A percentile compares a stretch with the other conserved stretches of the same genome.
Conservation (phyloP, 2,888 invertebrate genomes). For the Drosophila ustulata region DNA sequence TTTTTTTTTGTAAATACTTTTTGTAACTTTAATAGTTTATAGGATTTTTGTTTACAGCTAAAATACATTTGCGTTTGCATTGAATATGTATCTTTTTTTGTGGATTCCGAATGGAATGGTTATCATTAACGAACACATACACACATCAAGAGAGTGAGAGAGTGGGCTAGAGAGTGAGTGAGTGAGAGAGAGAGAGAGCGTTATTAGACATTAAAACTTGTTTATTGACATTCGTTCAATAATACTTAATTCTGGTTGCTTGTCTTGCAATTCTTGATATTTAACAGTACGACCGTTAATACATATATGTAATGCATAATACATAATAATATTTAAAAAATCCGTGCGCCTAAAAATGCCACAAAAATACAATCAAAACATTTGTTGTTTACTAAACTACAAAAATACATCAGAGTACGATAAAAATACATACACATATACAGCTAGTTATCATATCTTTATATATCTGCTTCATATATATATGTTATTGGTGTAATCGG, state of each 20-base stretch:
- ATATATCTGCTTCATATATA: slow-evolving; percentile 6
- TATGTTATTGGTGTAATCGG: slow-evolving; percentile 50
- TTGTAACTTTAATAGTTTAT: slow-evolving; percentile 38
- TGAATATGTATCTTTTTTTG: slow-evolving; percentile 13
- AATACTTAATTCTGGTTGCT: slow-evolving; percentile 30
- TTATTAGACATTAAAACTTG: slow-evolving; percentile 45
- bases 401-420: slow-evolving; percentile 54
- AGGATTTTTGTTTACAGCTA: slow-evolving; percentile 29
- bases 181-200: background rate
- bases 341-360: slow-evolving; percentile 69
- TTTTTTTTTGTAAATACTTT: slow-evolving; percentile 60
- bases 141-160: slow-evolving; percentile 49
- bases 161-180: background rate
- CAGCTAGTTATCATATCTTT: slow-evolving; percentile 19
- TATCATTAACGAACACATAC: slow-evolving; percentile 52
- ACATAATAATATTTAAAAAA: slow-evolving; percentile 48
- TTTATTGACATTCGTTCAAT: slow-evolving; percentile 55
- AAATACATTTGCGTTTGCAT: slow-evolving; percentile 31
- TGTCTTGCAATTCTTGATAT: slow-evolving; percentile 31
- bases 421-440: slow-evolving; percentile 50
- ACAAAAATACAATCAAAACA: slow-evolving; percentile 76
- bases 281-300: slow-evolving; percentile 50
- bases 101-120: slow-evolving; percentile 45
- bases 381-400: slow-evolving; percentile 68
- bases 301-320: slow-evolving; percentile 23